phyloP scores from a whole-genome alignment of 2,797 vertebrate species.

The Scleropages formosus region DNA sequence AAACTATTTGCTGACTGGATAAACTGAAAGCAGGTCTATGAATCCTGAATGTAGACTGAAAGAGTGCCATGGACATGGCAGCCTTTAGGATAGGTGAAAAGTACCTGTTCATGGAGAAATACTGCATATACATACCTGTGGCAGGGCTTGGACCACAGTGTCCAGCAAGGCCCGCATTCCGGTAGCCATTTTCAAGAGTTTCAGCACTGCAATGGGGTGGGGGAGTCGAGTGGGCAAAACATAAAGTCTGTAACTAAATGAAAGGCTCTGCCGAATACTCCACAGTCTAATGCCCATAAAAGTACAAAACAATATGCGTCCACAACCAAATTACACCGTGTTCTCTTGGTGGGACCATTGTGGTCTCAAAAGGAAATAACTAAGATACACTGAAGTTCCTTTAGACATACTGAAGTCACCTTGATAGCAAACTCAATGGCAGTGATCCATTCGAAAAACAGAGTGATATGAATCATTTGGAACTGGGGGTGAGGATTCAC shows the following conservation, averaged over 20 bases:
- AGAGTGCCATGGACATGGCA: no score
- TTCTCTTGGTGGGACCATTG: not conserved
- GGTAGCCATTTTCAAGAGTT: slow-evolving; percentile 83
- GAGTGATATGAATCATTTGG: not conserved
- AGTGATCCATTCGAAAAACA: no score
- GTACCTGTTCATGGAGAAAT: no score
- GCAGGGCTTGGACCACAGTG: slow-evolving; percentile 93
- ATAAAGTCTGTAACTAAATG: not conserved
- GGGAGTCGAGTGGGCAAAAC: slow-evolving; percentile 36
- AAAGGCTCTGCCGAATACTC: slow-evolving; percentile 12
- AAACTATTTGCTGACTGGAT: no score
- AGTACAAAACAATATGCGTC: not conserved
- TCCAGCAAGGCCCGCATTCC: slow-evolving; percentile 96
- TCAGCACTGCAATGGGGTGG: slow-evolving; percentile 60
- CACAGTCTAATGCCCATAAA: not conserved
- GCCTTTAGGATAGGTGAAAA: no score
- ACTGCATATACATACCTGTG: slow-evolving; percentile 77
- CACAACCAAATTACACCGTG: not conserved
- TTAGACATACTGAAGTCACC: no score
- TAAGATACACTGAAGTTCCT: not conserved
- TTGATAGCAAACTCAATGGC: not conserved
- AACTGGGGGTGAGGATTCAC: slow-evolving; percentile 56
- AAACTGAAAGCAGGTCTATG: no score
- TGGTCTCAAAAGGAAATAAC: not conserved
- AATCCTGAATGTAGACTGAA: no score